Conservation (phyloP, 1,140 invertebrate genomes). For the Hirudo medicinalis region DNA sequence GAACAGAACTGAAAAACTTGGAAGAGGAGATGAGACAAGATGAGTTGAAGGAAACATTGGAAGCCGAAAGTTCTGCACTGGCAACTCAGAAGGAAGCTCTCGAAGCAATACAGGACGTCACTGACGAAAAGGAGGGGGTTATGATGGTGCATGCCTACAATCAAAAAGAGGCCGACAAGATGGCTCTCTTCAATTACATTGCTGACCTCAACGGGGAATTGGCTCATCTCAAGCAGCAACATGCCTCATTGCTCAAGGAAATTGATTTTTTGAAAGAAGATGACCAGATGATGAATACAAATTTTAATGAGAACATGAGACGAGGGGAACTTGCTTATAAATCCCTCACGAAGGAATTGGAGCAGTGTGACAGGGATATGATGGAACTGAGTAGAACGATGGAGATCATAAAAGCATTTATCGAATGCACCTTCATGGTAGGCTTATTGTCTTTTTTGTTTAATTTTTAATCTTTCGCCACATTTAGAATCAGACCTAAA, state of each 20-base stretch:
- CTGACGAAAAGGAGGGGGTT: not conserved
- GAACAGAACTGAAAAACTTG: not conserved
- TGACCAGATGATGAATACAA: not conserved
- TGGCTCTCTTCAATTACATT: constrained; percentile 12
- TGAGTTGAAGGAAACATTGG: constrained; percentile 8
- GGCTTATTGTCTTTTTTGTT: not conserved
- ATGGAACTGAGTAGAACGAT: not conserved
- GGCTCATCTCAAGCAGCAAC: not conserved
- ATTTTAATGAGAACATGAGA: not conserved
- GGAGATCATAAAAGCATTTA: constrained; percentile 4
- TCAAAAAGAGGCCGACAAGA: constrained; percentile 8
- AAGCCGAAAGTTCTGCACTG: not conserved
- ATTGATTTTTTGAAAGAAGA: not conserved
- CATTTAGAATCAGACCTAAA: no score
- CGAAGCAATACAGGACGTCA: not conserved
- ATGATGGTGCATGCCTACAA: constrained; percentile 6
- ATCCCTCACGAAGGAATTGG: not conserved
- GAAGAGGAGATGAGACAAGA: not conserved
- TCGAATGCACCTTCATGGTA: constrained; percentile 4
- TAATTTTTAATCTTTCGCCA: not conserved
- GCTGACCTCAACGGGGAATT: constrained; percentile 2
- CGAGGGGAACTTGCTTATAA: not conserved
- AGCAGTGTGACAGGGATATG: not conserved
- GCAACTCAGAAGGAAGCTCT: not conserved
- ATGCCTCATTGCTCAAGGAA: not conserved